Conservation (phyloP, 1,140 invertebrate genomes). For the Brachionus manjavacas region DNA sequence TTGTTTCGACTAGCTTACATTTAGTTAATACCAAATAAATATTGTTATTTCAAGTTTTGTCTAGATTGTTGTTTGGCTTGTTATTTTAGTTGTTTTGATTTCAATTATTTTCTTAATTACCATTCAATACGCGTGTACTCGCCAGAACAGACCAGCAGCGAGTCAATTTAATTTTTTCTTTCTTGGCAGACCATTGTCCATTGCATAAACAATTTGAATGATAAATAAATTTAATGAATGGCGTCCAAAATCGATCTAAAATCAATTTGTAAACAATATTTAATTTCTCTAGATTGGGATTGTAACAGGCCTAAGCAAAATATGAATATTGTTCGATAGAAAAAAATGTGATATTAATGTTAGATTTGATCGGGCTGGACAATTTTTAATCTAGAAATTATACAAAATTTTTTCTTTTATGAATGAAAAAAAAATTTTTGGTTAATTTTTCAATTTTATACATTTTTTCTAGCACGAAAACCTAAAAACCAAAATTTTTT, state of each 20-base stretch:
- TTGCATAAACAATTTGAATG: slow-evolving; percentile 5
- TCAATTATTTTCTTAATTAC: slow-evolving; percentile 35
- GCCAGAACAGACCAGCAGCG: neutral
- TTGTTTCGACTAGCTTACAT: slow-evolving; percentile 6
- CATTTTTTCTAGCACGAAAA: no score
- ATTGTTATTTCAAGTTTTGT: slow-evolving; percentile 29
- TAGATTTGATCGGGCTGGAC: no score
- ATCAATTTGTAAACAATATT: neutral
- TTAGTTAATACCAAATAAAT: slow-evolving; percentile 32
- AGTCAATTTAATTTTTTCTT: neutral
- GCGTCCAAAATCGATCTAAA: neutral
- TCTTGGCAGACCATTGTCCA: neutral
- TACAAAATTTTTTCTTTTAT: no score
- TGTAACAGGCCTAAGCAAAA: neutral
- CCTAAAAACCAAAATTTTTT: no score
- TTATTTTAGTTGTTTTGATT: slow-evolving; percentile 39
- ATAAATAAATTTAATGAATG: neutral
- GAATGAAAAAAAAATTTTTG: no score
- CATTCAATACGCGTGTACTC: neutral
- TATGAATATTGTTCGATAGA: neutral
- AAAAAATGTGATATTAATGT: no score
- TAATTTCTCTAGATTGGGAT: neutral
- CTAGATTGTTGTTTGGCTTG: slow-evolving; percentile 17
- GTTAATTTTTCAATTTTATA: no score
- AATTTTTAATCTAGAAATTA: no score